Evolutionary conservation across 2,113 vertebrate species (phyloP).

Genomic region (Cacatua alba): DNA sequence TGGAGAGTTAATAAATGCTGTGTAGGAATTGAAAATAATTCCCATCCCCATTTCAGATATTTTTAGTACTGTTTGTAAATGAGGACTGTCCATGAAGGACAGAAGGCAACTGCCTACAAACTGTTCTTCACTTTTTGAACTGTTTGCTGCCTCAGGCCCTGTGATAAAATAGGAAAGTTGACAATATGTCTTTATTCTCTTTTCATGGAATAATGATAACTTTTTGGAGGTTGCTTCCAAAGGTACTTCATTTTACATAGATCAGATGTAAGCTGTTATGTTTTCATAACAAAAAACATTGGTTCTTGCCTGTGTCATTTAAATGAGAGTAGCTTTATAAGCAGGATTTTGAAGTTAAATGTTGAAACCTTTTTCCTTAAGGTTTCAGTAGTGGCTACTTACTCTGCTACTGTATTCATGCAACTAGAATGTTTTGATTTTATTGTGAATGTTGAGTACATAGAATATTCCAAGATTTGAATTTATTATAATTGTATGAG

Average conservation of each 20-base stretch:
- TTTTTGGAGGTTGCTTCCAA: neutral
- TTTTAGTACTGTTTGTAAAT: slow-evolving; percentile 2
- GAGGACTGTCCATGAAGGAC: neutral
- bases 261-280: neutral
- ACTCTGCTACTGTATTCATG: neutral
- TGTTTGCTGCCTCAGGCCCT: neutral
- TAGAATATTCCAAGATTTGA: neutral
- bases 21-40: neutral
- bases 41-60: neutral
- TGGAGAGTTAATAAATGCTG: neutral
- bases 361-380: neutral
- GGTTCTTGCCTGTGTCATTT: neutral
- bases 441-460: neutral
- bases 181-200: neutral
- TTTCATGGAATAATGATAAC: neutral
- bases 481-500: neutral
- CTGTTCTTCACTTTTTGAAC: neutral
- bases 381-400: neutral
- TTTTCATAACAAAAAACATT: neutral
- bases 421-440: neutral
- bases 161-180: neutral
- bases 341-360: neutral
- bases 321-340: neutral
- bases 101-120: neutral
- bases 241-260: neutral